Evolutionary conservation across 92 coral and sea anemone species (phyloP).

Genomic region (Metridium senile): DNA sequence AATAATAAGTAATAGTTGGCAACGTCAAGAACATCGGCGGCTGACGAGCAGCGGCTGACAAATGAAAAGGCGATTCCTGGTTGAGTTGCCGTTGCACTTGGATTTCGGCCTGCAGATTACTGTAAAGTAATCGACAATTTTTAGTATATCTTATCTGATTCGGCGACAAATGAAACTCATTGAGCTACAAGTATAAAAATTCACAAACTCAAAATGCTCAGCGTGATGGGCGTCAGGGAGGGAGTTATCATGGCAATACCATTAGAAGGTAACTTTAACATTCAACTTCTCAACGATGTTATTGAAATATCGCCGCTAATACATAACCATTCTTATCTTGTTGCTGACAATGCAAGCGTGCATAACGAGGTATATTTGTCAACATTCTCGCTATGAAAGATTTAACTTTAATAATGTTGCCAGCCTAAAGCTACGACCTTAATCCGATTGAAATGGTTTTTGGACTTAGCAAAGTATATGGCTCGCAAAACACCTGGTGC

Average conservation of each 20-base stretch:
- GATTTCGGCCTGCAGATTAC: too few species aligned
- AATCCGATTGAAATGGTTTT: too few species aligned
- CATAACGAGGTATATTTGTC: constrained; percentile 28
- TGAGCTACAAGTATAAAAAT: too few species aligned
- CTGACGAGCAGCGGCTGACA: too few species aligned
- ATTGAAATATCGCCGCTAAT: constrained; percentile 26
- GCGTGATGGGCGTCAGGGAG: constrained; percentile 14
- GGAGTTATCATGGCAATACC: constrained; percentile 28
- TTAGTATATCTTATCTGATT: too few species aligned
- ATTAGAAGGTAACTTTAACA: constrained; percentile 18
- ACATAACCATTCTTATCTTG: constrained; percentile 16
- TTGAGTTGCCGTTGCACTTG: too few species aligned
- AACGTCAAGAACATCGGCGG: too few species aligned
- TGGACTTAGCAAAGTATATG: background rate
- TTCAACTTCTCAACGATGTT: constrained; percentile 4
- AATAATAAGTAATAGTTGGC: too few species aligned
- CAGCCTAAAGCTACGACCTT: constrained; percentile 36
- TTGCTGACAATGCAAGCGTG: constrained; percentile 40
- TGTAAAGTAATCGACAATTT: too few species aligned
- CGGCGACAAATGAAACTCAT: too few species aligned
- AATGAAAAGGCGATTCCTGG: too few species aligned
- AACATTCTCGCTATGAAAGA: constrained; percentile 17
- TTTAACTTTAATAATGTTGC: constrained; percentile 44
- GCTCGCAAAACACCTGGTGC: constrained; percentile 16
- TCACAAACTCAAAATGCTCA: too few species aligned